Conservation (phyloP, 2,888 invertebrate genomes). For the Andrena bicolor region DNA sequence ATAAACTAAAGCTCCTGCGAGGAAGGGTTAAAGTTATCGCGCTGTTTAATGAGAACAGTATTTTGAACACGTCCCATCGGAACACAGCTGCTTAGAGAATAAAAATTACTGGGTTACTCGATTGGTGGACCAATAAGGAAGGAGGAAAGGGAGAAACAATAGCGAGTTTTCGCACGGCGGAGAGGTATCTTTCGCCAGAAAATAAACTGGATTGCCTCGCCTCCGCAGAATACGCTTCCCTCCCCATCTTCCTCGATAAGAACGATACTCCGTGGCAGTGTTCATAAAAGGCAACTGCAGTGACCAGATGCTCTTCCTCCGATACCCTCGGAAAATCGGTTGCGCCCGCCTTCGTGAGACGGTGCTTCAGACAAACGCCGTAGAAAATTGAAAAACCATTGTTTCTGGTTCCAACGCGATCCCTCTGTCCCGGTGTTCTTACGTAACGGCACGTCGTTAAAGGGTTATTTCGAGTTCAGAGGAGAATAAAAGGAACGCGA, state of each 20-base stretch:
- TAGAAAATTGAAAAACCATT: slow-evolving; percentile 57
- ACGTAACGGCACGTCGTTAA: slow-evolving; percentile 35
- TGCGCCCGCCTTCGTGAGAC: slow-evolving; percentile 31
- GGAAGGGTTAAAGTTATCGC: no score
- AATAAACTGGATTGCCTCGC: slow-evolving; percentile 4
- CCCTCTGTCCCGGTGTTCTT: background rate
- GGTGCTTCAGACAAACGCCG: slow-evolving; percentile 19
- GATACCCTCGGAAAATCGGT: slow-evolving; percentile 30
- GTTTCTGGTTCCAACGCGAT: slow-evolving; percentile 21
- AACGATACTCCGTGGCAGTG: slow-evolving; percentile 11
- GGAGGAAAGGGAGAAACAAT: background rate
- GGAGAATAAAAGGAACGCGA: background rate
- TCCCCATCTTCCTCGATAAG: background rate
- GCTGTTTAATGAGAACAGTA: background rate
- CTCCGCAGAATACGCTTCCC: slow-evolving; percentile 1
- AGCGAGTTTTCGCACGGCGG: slow-evolving; percentile 10
- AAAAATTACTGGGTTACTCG: slow-evolving; percentile 7
- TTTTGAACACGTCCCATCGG: background rate
- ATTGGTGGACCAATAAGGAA: background rate
- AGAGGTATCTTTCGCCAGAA: background rate
- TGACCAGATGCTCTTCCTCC: slow-evolving; percentile 40
- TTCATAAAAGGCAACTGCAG: slow-evolving; percentile 57
- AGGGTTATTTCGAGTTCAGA: slow-evolving; percentile 35
- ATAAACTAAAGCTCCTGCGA: no score
- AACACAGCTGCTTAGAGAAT: slow-evolving; percentile 2